phyloP scores from a whole-genome alignment of 2,888 invertebrate species.

The Eubasilissa splendida region DNA sequence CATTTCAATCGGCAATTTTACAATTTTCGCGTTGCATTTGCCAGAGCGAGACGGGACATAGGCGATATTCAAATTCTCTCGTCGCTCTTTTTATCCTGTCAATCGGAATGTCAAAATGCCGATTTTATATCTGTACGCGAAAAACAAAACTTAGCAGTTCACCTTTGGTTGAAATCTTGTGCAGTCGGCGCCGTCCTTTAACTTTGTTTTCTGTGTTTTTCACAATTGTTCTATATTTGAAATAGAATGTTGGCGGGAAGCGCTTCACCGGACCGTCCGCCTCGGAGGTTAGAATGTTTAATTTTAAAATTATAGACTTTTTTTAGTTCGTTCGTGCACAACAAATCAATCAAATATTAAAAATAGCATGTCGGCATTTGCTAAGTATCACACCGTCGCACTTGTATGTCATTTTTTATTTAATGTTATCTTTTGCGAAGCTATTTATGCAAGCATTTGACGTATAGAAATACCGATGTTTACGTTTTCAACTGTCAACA shows the following conservation, averaged over 20 bases:
- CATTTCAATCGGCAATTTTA: constrained; percentile 17
- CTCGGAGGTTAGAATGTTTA: constrained; percentile 27
- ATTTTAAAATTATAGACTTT: neutral
- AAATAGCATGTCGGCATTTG: neutral
- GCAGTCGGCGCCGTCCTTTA: neutral
- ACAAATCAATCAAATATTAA: neutral
- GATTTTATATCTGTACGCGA: constrained; percentile 12
- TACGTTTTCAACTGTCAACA: constrained; percentile 30
- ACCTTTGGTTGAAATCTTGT: constrained; percentile 13
- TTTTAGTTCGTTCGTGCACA: neutral
- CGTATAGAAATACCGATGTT: constrained; percentile 3
- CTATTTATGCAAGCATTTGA: neutral
- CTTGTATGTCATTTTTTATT: neutral
- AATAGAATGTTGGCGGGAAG: constrained; percentile 9
- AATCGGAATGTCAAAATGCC: constrained; percentile 28
- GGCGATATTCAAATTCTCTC: neutral
- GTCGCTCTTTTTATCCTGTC: neutral
- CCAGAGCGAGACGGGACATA: constrained; percentile 10
- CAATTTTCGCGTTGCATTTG: neutral
- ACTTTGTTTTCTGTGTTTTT: neutral
- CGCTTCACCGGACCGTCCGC: constrained; percentile 6
- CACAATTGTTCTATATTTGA: neutral
- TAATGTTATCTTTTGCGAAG: neutral
- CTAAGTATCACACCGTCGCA: neutral
- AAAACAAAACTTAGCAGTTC: constrained; percentile 8